Evolutionary conservation across 1,140 invertebrate genomes (phyloP), one percentile per base, ranked within the genome.

Genomic region (Drosophila virilis): DNA sequence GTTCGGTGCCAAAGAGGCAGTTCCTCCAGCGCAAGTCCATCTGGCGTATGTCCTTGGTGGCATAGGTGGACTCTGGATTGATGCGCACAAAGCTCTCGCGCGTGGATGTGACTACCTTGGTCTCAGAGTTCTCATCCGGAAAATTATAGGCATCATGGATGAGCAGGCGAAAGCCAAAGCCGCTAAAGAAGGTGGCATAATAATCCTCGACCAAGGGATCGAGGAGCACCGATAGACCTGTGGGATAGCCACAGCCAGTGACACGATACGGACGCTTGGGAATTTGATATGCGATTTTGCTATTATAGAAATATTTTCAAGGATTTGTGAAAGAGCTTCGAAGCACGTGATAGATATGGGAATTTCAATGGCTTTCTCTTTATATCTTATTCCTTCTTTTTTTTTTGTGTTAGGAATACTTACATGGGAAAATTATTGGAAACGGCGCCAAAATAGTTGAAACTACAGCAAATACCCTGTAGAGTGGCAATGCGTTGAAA

Each of bases 191-290:
- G 6, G 91, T 90, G 28, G 78, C 83, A 62, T 93, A 94, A 73
- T 94, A 94, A 64, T 94, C 94, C 0, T 92, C 77, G 0, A 82
- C 72, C 51, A 93, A 82, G 2, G 93, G 92, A 70, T 94, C 93
- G 0, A 95, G 50, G 1, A 95, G 68, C 0, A 95, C 85, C 0
- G 93, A 93, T 0, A 96, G 91, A 1, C 94, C 95, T 0, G 94
- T 95, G 69, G 94, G 93, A 90, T 94, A 95, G 0, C 95, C 95
- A 65, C 95, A 95, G 0, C 94, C 94, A 0, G 94, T 94, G 1
- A 94, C 93, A 0, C 93, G 93, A 45, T 93, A 92, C 0, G 94
- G 94, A 9, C 80, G 77, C 61, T 91, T 92, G 6, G 91, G 90
- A 12, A 92, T 69, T 42, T 90, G 88, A 45, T 90, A 91, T 0